phyloP scores from a whole-genome alignment of 2,797 vertebrate species.

The Hypotaenidia philippensis region DNA sequence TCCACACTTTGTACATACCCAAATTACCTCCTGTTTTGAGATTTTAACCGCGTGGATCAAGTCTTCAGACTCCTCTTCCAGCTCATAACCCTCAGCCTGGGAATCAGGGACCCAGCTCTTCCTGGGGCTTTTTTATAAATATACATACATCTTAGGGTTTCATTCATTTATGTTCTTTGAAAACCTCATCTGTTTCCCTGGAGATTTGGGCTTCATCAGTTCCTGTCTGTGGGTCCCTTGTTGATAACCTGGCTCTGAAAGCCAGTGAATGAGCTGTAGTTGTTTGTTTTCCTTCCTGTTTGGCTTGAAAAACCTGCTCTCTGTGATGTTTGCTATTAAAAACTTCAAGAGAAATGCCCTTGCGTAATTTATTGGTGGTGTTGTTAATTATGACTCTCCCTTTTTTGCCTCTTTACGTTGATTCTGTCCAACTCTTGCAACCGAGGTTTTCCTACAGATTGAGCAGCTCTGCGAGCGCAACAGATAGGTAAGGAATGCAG shows the following conservation, averaged over 20 bases:
- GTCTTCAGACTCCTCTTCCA: background rate
- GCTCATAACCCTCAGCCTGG: background rate
- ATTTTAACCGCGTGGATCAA: background rate
- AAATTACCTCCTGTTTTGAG: background rate
- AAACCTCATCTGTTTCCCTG: conserved; percentile 41
- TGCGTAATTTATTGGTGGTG: conserved; percentile 8
- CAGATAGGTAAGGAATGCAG: accelerated
- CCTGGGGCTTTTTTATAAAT: conserved; percentile 9
- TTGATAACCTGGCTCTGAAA: conserved; percentile 44
- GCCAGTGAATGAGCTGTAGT: conserved; percentile 1
- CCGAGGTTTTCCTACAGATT: background rate
- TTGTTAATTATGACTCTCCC: background rate
- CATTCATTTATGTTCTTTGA: conserved; percentile 34
- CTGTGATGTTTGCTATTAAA: conserved; percentile 21
- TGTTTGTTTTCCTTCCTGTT: conserved; percentile 60
- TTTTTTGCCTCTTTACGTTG: background rate
- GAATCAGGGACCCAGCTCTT: background rate
- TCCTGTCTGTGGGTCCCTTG: conserved; percentile 35
- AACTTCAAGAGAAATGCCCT: background rate
- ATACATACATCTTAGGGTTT: background rate
- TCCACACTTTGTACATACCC: background rate
- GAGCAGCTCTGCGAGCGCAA: background rate
- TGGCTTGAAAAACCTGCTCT: conserved; percentile 49
- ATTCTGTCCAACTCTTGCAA: background rate
- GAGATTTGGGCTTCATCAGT: conserved; percentile 54